Base-by-base conservation (phyloP, 1,140 invertebrate species). In the Mizuhopecten yessoensis region DNA sequence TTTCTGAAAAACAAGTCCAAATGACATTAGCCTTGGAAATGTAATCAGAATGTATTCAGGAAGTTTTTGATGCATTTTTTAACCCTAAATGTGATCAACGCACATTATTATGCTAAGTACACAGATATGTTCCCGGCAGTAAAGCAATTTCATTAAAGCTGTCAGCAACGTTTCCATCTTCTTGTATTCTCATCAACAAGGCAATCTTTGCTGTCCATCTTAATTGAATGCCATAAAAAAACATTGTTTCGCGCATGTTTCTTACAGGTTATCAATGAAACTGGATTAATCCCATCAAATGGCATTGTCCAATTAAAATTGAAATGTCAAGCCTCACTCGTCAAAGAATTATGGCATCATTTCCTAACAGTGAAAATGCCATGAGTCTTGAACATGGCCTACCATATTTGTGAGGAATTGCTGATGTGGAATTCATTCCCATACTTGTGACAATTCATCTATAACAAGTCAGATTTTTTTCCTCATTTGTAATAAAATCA, bases 211-310 rank as follows among this genome's bases (percentile, higher is more conserved):
- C 42, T 75, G 57, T 75, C 57, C 57, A 75, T 75, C 57, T 75
- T 75, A 75, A 75, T 75, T 75, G 57, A 75, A 75, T 75, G 29
- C 57, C 57, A 29, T 75, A 75, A 75, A 39, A n/a, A 75, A 75
- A 75, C 23, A 75, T 75, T 17, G n/a, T 75, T 75, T 75, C 57
- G 1, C 1, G 57, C 57, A 75, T 75, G 57, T 75, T 75, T 17
- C 42, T 45, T 20, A 13, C 42, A 17, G 5, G 42, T 15, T 17
- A 75, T n/a, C n/a, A 75, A 75, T 75, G 57, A 75, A 75, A 75
- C 57, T 75, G 23, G 17, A 75, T 75, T 75, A 75, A 75, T 75
- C 17, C 57, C 57, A 75, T 75, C 57, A 75, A 75, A 75, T 75
- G 3, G n/a, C 57, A 75, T 75, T 29, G 57, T 75, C n/a, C 57